Percentiles rank a stretch among this genome's conserved stretches.
Evolutionary conservation across 1,140 invertebrate species (phyloP).

Genomic region (Atta texana): DNA sequence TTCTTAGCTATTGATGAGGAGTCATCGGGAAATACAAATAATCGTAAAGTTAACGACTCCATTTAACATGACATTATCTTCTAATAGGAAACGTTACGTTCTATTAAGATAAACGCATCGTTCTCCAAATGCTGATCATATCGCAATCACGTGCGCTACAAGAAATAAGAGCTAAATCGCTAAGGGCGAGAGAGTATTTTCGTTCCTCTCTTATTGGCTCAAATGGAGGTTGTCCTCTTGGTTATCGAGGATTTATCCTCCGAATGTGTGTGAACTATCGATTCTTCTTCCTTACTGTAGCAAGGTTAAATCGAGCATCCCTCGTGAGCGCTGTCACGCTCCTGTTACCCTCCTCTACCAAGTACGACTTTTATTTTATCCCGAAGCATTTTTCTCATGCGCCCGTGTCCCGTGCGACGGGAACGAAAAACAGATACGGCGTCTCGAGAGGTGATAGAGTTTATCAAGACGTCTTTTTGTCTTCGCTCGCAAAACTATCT

Average conservation of each 20-base stretch:
- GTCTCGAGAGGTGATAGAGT: constrained; percentile 45
- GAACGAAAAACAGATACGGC: constrained; percentile 22
- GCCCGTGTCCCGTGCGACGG: constrained; percentile 19
- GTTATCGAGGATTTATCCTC: constrained; percentile 79
- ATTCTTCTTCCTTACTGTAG: constrained; percentile 75
- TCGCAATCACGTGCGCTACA: constrained; percentile 45
- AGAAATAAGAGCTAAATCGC: constrained; percentile 71
- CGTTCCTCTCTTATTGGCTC: constrained; percentile 72
- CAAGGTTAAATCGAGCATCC: constrained; percentile 79
- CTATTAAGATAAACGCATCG: constrained; percentile 44
- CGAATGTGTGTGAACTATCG: constrained; percentile 76
- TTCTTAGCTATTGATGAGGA: neutral
- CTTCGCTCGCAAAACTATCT: constrained; percentile 7
- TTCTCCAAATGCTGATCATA: constrained; percentile 42
- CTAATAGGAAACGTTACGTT: neutral
- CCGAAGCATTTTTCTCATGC: constrained; percentile 65
- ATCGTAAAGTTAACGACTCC: neutral
- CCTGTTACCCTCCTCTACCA: constrained; percentile 46
- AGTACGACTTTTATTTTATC: constrained; percentile 73
- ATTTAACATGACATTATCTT: constrained; percentile 16
- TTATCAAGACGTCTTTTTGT: constrained; percentile 44
- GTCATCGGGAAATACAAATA: neutral
- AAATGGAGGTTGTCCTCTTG: constrained; percentile 65
- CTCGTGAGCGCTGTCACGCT: constrained; percentile 72
- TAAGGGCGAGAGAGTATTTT: constrained; percentile 67